These are phyloP conservation scores for Romanogobio albipinnatus DNA, from an alignment of 2,113 vertebrate species.

Conservation along the genomic window DNA sequence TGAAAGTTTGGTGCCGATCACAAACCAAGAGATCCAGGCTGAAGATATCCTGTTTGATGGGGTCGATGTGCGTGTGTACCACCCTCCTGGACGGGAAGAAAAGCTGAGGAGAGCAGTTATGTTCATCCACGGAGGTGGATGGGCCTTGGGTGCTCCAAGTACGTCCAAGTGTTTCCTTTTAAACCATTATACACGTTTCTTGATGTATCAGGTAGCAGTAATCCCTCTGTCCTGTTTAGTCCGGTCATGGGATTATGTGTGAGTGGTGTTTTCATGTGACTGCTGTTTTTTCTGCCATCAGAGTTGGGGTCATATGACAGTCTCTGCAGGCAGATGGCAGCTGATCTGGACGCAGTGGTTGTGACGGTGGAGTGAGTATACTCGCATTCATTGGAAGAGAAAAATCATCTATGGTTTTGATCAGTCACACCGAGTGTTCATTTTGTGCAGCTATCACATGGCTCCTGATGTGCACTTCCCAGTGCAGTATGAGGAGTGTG, in stretches of 20 bases:
- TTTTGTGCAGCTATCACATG: slow-evolving; percentile 82
- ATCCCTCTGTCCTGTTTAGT: slow-evolving; percentile 6
- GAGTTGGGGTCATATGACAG: slow-evolving; percentile 82
- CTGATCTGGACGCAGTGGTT: slow-evolving; percentile 87
- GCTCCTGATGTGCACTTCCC: slow-evolving; percentile 88
- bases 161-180: slow-evolving; percentile 62
- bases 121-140: slow-evolving; percentile 92
- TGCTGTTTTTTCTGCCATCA: slow-evolving; percentile 59
- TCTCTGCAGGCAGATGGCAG: slow-evolving; percentile 79
- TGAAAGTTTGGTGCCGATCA: slow-evolving; percentile 66
- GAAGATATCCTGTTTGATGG: slow-evolving; percentile 84
- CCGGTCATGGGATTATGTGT: background rate
- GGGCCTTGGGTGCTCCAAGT: slow-evolving; percentile 89
- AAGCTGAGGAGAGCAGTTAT: slow-evolving; percentile 82
- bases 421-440: background rate
- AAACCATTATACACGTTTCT: background rate
- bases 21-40: slow-evolving; percentile 73
- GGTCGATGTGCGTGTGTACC: slow-evolving; percentile 88
- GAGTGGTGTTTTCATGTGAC: background rate
- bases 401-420: background rate
- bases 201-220: background rate
- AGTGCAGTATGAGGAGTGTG: slow-evolving; percentile 82
- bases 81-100: slow-evolving; percentile 73
- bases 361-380: slow-evolving; percentile 92
- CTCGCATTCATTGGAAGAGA: background rate